These are phyloP conservation scores for Stichodactyla helianthus DNA, from an alignment of 64 coral and sea anemone species.

Conservation along the genomic window DNA sequence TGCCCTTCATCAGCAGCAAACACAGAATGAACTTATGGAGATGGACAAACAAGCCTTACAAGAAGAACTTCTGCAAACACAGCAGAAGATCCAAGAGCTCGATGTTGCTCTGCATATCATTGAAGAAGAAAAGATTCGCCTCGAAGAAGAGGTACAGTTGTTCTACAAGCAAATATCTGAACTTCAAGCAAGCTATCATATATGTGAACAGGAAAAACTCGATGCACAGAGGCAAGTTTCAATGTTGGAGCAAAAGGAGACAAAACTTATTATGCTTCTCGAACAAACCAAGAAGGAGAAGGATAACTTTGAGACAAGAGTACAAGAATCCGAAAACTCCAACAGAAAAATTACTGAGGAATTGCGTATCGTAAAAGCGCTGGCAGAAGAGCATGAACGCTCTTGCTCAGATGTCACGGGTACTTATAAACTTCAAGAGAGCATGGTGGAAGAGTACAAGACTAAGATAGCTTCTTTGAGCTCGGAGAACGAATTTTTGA, in stretches of 20 bases:
- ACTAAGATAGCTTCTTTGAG: constrained; percentile 44
- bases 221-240: constrained; percentile 74
- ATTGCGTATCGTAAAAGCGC: constrained; percentile 51
- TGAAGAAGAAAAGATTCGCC: constrained; percentile 67
- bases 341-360: constrained; percentile 73
- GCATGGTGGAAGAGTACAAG: constrained; percentile 59
- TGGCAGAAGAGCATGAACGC: constrained; percentile 54
- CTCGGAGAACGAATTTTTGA: constrained; percentile 66
- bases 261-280: constrained; percentile 48
- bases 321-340: constrained; percentile 44
- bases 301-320: constrained; percentile 53
- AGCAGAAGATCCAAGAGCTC: constrained; percentile 67
- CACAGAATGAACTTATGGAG: constrained; percentile 62
- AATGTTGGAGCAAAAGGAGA: constrained; percentile 75
- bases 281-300: constrained; percentile 61
- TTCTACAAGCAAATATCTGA: constrained; percentile 85
- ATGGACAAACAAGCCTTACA: constrained; percentile 66
- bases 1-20: constrained; percentile 62
- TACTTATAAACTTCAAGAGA: constrained; percentile 48
- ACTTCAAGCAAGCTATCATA: constrained; percentile 77
- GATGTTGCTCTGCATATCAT: constrained; percentile 60
- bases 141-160: constrained; percentile 72
- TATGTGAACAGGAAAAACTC: constrained; percentile 80
- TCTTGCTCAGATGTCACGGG: constrained; percentile 28
- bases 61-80: constrained; percentile 58